Evolutionary conservation across 2,888 invertebrate genomes (phyloP).

Genomic region (Microplitis manilae): DNA sequence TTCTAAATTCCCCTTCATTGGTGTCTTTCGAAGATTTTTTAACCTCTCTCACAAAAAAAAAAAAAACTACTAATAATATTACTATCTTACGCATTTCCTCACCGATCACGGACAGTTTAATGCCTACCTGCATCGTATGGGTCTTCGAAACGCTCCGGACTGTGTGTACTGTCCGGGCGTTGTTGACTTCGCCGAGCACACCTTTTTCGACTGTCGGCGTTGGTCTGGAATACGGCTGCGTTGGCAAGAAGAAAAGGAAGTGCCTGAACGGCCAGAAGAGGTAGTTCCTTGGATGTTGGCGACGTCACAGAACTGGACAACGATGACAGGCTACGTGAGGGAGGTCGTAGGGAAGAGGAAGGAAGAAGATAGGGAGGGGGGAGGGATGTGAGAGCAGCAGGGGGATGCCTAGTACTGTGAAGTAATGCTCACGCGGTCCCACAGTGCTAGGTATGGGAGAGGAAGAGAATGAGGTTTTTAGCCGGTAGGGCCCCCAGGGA

Average conservation of each 20-base stretch:
- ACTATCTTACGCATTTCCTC: slow-evolving; percentile 34
- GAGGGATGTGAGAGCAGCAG: too few relatives aligned
- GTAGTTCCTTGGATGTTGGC: not conserved
- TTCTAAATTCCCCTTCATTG: too few relatives aligned
- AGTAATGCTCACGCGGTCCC: not conserved
- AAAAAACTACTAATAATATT: too few relatives aligned
- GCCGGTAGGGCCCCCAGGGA: too few relatives aligned
- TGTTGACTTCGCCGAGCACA: too few relatives aligned
- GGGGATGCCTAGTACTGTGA: too few relatives aligned
- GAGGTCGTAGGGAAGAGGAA: not conserved
- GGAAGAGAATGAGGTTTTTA: too few relatives aligned
- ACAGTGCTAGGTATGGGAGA: too few relatives aligned
- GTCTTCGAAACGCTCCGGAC: not conserved
- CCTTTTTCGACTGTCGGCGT: not conserved
- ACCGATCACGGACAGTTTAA: slow-evolving; percentile 33
- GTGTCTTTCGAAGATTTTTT: too few relatives aligned
- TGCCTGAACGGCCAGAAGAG: not conserved
- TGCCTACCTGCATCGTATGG: slow-evolving; percentile 7
- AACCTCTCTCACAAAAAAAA: too few relatives aligned
- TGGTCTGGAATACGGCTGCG: too few relatives aligned
- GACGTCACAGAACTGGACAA: not conserved
- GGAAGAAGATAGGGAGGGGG: not conserved
- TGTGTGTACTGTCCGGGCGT: not conserved
- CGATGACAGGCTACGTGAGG: not conserved
- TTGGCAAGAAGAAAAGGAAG: not conserved